Percentiles rank a stretch among this genome's conserved stretches.
Evolutionary conservation across 2,797 vertebrate genomes (phyloP).

Genomic region (Pelochelys cantorii): DNA sequence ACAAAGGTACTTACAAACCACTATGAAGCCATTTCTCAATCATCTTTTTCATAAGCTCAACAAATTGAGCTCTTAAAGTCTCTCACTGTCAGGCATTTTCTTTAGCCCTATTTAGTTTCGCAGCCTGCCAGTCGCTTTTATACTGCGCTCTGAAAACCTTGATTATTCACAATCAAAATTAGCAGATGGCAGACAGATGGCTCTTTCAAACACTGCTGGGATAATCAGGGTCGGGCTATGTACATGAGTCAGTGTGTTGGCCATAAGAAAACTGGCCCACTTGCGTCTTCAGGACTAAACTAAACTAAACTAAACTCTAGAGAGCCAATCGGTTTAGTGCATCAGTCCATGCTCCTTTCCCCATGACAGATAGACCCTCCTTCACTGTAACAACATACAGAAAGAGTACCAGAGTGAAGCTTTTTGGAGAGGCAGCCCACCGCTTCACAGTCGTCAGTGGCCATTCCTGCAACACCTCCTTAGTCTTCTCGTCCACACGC

Average conservation of each 20-base stretch:
- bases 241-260: not conserved
- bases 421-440: slow-evolving; percentile 99
- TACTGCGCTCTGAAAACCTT: not conserved
- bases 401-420: slow-evolving; percentile 94
- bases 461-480: slow-evolving; percentile 98
- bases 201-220: not conserved
- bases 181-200: not conserved
- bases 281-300: not conserved
- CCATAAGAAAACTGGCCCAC: not conserved
- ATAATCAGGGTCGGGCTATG: not conserved
- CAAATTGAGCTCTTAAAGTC: not conserved
- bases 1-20: not conserved
- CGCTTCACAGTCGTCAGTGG: slow-evolving; percentile 97
- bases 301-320: fast-evolving
- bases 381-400: not conserved
- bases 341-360: not conserved
- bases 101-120: not conserved
- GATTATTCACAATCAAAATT: not conserved
- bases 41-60: not conserved
- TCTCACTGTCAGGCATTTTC: fast-evolving
- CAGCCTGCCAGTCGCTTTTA: not conserved
- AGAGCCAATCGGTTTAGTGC: not conserved
- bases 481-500: slow-evolving; percentile 98
- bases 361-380: fast-evolving
- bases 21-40: not conserved